A percentile compares a stretch with the other conserved stretches of the same genome.
Conservation (phyloP, 2,797 vertebrate species). For the Sebastolobus alascanus region DNA sequence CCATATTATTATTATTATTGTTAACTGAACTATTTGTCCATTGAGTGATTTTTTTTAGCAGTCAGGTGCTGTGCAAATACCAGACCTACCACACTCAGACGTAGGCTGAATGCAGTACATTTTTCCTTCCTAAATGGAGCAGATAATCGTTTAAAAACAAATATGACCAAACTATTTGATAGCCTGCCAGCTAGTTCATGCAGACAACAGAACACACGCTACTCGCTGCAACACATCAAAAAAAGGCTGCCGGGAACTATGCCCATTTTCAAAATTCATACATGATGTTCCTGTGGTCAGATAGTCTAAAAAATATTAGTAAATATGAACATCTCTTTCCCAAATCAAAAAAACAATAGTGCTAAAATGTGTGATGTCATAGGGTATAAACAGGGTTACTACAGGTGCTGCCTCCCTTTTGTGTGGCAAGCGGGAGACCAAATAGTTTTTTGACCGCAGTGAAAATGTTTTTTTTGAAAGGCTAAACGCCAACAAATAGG, state of each 20-base stretch:
- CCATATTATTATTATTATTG: neutral
- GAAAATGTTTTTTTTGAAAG: too few species aligned
- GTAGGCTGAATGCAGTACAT: neutral
- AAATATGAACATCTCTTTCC: neutral
- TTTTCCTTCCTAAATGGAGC: neutral
- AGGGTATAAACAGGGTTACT: neutral
- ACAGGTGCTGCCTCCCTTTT: too few species aligned
- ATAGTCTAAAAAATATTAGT: neutral
- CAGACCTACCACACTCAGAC: neutral
- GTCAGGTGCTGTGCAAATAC: neutral
- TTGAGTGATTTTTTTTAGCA: neutral
- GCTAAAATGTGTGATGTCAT: neutral
- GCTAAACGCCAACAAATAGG: too few species aligned
- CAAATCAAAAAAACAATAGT: neutral
- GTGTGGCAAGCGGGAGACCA: too few species aligned
- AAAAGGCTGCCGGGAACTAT: neutral
- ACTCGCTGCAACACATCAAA: neutral
- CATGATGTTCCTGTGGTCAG: neutral
- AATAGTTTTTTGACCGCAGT: too few species aligned
- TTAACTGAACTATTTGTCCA: neutral
- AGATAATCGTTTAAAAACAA: neutral
- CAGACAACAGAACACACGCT: neutral
- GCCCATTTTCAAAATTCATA: neutral
- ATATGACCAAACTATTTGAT: neutral
- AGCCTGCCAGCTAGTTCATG: neutral